Conservation (phyloP, 2,888 invertebrate genomes). For the Stenoptilia bipunctidactyla region DNA sequence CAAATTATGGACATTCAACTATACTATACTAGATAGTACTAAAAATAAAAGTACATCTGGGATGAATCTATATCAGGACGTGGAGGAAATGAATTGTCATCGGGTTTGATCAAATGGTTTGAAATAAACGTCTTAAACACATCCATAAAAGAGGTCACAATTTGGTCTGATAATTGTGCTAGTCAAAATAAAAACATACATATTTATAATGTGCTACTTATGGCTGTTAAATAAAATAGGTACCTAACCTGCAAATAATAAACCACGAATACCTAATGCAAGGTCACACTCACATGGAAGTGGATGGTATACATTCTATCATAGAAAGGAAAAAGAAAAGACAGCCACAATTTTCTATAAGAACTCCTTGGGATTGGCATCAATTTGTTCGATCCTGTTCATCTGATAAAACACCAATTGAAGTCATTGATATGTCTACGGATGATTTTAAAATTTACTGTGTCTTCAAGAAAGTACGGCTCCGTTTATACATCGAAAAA, state of each 20-base stretch:
- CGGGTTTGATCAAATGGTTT: constrained; percentile 3
- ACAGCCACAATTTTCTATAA: constrained; percentile 5
- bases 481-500: too few relatives aligned
- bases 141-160: background rate
- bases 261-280: background rate
- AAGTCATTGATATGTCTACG: too few relatives aligned
- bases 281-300: background rate
- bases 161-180: constrained; percentile 3
- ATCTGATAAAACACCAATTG: too few relatives aligned
- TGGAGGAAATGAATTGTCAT: constrained; percentile 5
- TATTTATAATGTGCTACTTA: constrained; percentile 1
- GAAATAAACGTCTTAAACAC: constrained; percentile 2
- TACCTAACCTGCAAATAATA: constrained; percentile 1
- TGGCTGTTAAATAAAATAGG: background rate
- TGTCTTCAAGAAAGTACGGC: too few relatives aligned
- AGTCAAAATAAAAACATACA: background rate
- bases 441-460: too few relatives aligned
- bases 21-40: constrained; percentile 2
- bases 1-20: constrained; percentile 11
- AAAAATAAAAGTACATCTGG: background rate
- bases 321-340: constrained; percentile 4
- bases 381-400: too few relatives aligned
- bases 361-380: constrained; percentile 4
- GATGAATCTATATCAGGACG: constrained; percentile 4
- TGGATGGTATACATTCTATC: constrained; percentile 5